Conservation (phyloP, 2,888 invertebrate genomes). For the Trypoxylon attenuatum region DNA sequence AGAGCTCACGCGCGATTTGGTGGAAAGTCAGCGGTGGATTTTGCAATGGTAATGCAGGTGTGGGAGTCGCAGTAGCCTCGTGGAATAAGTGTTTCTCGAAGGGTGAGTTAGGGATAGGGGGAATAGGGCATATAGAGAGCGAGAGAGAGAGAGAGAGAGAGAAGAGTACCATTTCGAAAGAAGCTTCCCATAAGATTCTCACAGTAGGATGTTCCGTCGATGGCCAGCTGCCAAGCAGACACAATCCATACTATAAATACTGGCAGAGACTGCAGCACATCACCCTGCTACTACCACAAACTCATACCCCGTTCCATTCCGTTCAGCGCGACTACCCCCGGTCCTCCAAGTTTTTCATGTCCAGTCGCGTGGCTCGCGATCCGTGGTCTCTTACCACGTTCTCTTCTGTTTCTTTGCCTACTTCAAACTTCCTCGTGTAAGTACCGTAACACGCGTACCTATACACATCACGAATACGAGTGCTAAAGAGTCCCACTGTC, state of each 20-base stretch:
- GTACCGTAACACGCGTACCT: too few species aligned
- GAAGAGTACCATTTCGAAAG: constrained; percentile 11
- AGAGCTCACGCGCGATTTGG: background rate
- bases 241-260: constrained; percentile 73
- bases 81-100: background rate
- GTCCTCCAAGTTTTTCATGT: constrained; percentile 33
- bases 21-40: constrained; percentile 3
- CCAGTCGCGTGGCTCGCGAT: constrained; percentile 31
- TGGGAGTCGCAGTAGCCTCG: background rate
- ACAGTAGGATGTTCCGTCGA: constrained; percentile 34
- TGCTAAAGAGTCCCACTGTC: too few species aligned
- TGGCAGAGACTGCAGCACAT: constrained; percentile 52
- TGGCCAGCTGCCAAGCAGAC: constrained; percentile 69
- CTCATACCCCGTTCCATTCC: constrained; percentile 46
- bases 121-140: too few species aligned
- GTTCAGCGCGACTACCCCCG: constrained; percentile 43
- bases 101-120: background rate
- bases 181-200: constrained; percentile 38
- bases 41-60: constrained; percentile 1
- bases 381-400: too few species aligned
- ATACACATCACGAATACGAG: too few species aligned
- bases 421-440: too few species aligned
- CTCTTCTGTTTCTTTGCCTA: too few species aligned
- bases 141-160: too few species aligned
- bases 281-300: constrained; percentile 46